Percentiles rank a stretch among this genome's conserved stretches.
phyloP scores from a whole-genome alignment of 2,888 invertebrate genomes.

The Microctonus brassicae region DNA sequence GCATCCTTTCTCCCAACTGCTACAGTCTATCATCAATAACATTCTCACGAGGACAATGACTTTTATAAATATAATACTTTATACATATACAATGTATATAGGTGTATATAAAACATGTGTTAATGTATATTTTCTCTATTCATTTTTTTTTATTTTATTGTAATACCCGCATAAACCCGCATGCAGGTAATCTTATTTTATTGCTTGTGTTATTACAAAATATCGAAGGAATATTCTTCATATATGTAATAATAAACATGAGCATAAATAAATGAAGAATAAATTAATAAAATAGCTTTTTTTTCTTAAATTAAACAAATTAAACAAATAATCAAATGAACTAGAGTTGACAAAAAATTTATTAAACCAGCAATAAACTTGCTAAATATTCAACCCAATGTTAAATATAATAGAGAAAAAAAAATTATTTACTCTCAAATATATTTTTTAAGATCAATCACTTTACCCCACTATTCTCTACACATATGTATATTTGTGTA shows the following conservation, averaged over 20 bases:
- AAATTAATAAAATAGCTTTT: too few species aligned
- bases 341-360: too few species aligned
- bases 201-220: not conserved
- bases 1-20: not conserved
- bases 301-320: too few species aligned
- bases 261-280: too few species aligned
- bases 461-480: too few species aligned
- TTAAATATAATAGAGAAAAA: too few species aligned
- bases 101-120: not conserved
- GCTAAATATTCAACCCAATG: too few species aligned
- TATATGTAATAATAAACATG: not conserved
- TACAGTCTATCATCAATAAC: conserved; percentile 21
- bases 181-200: not conserved
- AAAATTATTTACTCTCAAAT: too few species aligned
- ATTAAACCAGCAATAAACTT: too few species aligned
- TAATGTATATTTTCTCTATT: not conserved
- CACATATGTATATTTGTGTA: too few species aligned
- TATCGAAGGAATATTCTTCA: not conserved
- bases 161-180: conserved; percentile 6
- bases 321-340: too few species aligned
- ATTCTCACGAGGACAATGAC: conserved; percentile 39
- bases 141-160: not conserved
- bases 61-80: conserved; percentile 8
- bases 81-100: not conserved
- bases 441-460: too few species aligned